These are phyloP conservation scores for Trachelus troglodyta DNA, from an alignment of 2,888 invertebrate species.

Conservation along the genomic window DNA sequence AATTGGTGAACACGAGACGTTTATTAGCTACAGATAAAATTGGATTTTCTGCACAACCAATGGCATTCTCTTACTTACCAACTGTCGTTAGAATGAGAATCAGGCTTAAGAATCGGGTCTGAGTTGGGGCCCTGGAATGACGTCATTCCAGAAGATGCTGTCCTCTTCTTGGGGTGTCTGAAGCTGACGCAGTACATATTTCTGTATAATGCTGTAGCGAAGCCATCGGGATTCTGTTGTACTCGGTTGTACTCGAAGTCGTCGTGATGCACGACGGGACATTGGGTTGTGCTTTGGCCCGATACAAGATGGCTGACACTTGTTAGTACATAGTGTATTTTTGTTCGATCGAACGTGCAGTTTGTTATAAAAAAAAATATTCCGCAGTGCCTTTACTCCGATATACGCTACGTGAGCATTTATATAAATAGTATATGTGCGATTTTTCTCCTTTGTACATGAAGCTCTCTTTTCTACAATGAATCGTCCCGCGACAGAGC, in stretches of 20 bases:
- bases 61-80: not conserved
- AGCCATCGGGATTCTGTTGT: not conserved
- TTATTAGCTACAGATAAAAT: not conserved
- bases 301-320: conserved; percentile 68
- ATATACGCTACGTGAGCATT: conserved; percentile 18
- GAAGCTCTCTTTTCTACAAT: conserved; percentile 30
- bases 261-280: conserved; percentile 38
- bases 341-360: conserved; percentile 46
- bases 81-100: not conserved
- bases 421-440: conserved; percentile 20
- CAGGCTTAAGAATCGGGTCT: not conserved
- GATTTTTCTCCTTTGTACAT: conserved; percentile 25
- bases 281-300: conserved; percentile 47
- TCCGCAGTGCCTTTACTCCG: conserved; percentile 42
- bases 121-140: not conserved
- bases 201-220: not conserved
- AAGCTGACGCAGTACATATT: not conserved
- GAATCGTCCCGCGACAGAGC: conserved; percentile 40
- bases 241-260: conserved; percentile 28
- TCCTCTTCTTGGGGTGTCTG: not conserved
- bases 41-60: not conserved
- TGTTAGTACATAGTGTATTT: conserved; percentile 66
- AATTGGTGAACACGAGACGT: not conserved
- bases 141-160: not conserved
- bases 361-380: conserved; percentile 33